Evolutionary conservation across 2,888 invertebrate species (phyloP).

Genomic region (Synanthedon myopaeformis): DNA sequence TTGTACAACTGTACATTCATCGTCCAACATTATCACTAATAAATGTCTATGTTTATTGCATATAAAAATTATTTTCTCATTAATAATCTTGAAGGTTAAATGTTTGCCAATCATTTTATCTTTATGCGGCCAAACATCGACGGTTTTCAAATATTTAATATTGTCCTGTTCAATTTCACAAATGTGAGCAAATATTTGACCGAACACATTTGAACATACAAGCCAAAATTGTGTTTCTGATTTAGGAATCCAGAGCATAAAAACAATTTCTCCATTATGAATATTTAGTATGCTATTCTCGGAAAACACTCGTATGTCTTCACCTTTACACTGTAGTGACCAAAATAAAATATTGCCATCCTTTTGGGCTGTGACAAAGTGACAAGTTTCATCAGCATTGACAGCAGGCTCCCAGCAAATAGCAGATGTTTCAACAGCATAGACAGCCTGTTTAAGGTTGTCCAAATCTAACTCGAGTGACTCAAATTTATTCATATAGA

Average conservation of each 20-base stretch:
- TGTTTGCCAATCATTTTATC: slow-evolving; percentile 39
- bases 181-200: slow-evolving; percentile 28
- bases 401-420: slow-evolving; percentile 38
- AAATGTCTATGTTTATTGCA: slow-evolving; percentile 51
- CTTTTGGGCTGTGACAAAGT: slow-evolving; percentile 47
- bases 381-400: slow-evolving; percentile 26
- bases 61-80: slow-evolving; percentile 28
- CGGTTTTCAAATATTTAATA: slow-evolving; percentile 15
- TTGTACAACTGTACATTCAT: slow-evolving; percentile 22
- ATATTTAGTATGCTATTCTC: slow-evolving; percentile 3
- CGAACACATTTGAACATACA: slow-evolving; percentile 29
- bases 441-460: slow-evolving; percentile 27
- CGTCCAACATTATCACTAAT: slow-evolving; percentile 28
- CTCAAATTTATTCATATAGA: slow-evolving; percentile 9
- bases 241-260: slow-evolving; percentile 32
- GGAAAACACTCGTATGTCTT: slow-evolving; percentile 16
- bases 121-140: slow-evolving; percentile 33
- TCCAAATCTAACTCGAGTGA: slow-evolving; percentile 16
- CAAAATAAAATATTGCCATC: slow-evolving; percentile 39
- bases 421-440: slow-evolving; percentile 28
- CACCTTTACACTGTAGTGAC: slow-evolving; percentile 19
- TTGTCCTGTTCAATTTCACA: slow-evolving; percentile 19
- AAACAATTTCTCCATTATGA: slow-evolving; percentile 25
- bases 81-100: slow-evolving; percentile 18
- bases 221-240: slow-evolving; percentile 21